Percentiles rank a stretch among this genome's conserved stretches.
Evolutionary conservation across 53 echinoderm and acorn worm species (phyloP).

Genomic region (Crossaster papposus): DNA sequence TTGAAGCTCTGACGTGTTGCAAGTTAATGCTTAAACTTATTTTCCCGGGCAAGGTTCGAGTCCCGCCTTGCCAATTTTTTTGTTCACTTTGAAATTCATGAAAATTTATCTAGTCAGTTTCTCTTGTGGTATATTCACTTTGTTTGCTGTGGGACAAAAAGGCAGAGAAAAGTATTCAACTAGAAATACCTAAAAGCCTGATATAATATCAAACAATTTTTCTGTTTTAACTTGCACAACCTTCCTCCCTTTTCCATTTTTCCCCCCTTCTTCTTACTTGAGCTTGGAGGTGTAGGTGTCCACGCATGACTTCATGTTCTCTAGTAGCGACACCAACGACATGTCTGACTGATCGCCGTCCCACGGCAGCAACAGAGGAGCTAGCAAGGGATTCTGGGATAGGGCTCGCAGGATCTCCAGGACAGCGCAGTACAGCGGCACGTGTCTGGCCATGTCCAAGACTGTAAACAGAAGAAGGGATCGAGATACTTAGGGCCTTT

Average conservation of each 20-base stretch:
- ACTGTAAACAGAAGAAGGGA: slow-evolving; percentile 62
- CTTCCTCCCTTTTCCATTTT: neutral
- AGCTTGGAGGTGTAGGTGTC: slow-evolving; percentile 97
- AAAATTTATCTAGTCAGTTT: too few species aligned
- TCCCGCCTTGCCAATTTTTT: too few species aligned
- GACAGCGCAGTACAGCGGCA: slow-evolving; percentile 92
- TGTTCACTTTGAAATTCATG: too few species aligned
- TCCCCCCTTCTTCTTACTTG: slow-evolving; percentile 69
- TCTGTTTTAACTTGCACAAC: too few species aligned
- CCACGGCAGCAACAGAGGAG: slow-evolving; percentile 82
- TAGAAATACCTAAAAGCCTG: too few species aligned
- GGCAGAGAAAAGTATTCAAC: too few species aligned
- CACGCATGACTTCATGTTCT: slow-evolving; percentile 98
- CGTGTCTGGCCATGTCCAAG: slow-evolving; percentile 95
- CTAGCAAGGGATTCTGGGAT: slow-evolving; percentile 71
- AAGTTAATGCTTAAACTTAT: too few species aligned
- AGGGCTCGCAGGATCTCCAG: slow-evolving; percentile 86
- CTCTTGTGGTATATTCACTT: too few species aligned
- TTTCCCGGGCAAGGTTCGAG: too few species aligned
- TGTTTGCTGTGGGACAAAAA: too few species aligned
- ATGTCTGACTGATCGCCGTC: slow-evolving; percentile 78
- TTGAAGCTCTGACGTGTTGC: too few species aligned
- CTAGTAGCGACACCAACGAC: slow-evolving; percentile 79
- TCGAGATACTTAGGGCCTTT: neutral
- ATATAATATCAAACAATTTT: too few species aligned